Evolutionary conservation across 2,888 invertebrate genomes (phyloP), one percentile per base, ranked within the genome.

Genomic region (Rhogogaster chlorosoma): DNA sequence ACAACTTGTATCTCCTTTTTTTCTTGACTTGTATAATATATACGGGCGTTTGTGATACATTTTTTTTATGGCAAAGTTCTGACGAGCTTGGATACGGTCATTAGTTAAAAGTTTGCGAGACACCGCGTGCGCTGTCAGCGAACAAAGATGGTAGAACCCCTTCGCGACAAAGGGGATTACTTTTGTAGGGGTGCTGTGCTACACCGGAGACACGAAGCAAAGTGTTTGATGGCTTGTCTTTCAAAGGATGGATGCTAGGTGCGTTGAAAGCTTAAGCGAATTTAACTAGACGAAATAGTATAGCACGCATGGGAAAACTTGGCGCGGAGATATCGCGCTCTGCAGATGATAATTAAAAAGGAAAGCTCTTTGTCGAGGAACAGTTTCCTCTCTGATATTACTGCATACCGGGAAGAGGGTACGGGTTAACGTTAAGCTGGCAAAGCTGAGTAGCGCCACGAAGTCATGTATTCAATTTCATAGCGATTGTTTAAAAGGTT

Each of bases 81-180:
- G 64, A 67, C 67, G 42, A 29, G 26, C 67, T 26, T 18, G 67
- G 42, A 67, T 67, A 64, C 15, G 32, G 45, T 83, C 83, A 64
- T 80, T 80, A 38, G 80, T 80, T 80, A 80, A 61, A 80, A 80
- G 80, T 80, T 80, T 61, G 61, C 38, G 80, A 80, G 64, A 80
- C 61, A 80, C 80, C 67, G 29, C 67, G 83, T 67, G 32, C 70
- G 70, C 64, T 70, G 83, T 70, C 45, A 32, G 45, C 42, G 42
- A 67, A 67, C 67, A 64, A 83, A 83, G 64, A 83, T 83, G 83
- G 64, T 29, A 36, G 83, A 83, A 70, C 42, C 67, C 67, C 42
- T 45, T 80, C 22, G 22, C 83, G 29, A 70, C 45, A 83, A 61
- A 83, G 70, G 67, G 45, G 83, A 83, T 83, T 83, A 83, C 83